A percentile compares a stretch with the other conserved stretches of the same genome.
Conservation (phyloP, 2,113 vertebrate species). For the Arizona elegans region DNA sequence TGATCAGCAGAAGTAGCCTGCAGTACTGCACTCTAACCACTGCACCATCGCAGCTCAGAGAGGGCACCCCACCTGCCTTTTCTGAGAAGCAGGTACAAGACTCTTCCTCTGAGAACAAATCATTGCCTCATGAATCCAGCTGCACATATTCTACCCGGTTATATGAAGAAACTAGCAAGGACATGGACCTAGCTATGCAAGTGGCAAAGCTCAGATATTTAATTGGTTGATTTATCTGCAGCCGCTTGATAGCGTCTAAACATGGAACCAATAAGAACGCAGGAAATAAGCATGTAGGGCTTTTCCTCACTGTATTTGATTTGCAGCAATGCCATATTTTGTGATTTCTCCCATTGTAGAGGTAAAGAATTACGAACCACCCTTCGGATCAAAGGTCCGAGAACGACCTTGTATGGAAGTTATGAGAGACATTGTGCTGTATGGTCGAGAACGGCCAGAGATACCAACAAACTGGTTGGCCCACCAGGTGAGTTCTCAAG, state of each 20-base stretch:
- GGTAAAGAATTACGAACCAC: conserved; percentile 82
- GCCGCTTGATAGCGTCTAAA: neutral
- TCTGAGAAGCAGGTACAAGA: neutral
- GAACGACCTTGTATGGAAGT: conserved; percentile 88
- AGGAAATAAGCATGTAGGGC: neutral
- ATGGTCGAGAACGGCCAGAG: conserved; percentile 82
- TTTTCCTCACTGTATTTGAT: neutral
- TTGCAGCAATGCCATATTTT: neutral
- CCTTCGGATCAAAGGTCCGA: conserved; percentile 83
- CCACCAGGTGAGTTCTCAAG: conserved; percentile 72
- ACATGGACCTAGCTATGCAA: neutral
- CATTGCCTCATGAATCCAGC: neutral
- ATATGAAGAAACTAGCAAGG: neutral
- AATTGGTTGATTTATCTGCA: neutral
- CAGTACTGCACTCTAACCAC: too few relatives aligned
- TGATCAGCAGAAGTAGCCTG: too few relatives aligned
- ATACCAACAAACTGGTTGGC: conserved; percentile 79
- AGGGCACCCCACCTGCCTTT: neutral
- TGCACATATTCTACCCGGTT: neutral
- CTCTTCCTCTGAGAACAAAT: neutral
- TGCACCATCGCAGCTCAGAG: neutral
- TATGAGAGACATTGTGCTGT: conserved; percentile 87
- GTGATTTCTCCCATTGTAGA: conserved; percentile 62
- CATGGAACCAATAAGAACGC: neutral
- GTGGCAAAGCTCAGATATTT: neutral